These are phyloP conservation scores for Gryon sp. DNA, from an alignment of 1,140 invertebrate genomes.

Conservation along the genomic window DNA sequence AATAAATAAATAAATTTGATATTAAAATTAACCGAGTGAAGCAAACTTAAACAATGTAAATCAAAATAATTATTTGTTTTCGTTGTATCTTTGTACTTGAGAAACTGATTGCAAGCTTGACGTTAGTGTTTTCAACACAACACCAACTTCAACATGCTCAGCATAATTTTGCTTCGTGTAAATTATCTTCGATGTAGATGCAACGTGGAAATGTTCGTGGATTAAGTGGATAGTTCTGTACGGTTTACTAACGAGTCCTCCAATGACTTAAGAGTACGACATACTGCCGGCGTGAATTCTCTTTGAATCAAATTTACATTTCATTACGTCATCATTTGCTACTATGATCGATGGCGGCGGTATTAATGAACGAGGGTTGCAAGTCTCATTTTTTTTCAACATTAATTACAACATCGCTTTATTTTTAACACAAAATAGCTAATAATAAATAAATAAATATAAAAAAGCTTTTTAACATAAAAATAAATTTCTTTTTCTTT, in stretches of 20 bases:
- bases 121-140: not conserved
- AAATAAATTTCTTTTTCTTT: no score
- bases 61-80: no score
- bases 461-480: no score
- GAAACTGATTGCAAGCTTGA: not conserved
- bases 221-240: conserved; percentile 61
- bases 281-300: conserved; percentile 42
- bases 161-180: conserved; percentile 47
- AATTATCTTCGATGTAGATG: conserved; percentile 48
- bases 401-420: conserved; percentile 20
- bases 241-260: conserved; percentile 52
- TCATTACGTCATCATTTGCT: conserved; percentile 68
- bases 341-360: conserved; percentile 51
- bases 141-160: conserved; percentile 14
- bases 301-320: conserved; percentile 62
- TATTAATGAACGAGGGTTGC: conserved; percentile 38
- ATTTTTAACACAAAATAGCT: no score
- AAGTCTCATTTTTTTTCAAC: conserved; percentile 32
- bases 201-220: conserved; percentile 36
- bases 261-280: conserved; percentile 54
- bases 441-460: no score
- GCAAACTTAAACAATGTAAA: no score
- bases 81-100: no score
- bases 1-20: no score
- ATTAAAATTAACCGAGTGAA: no score